phyloP scores from a whole-genome alignment of 2,888 invertebrate genomes.

The Galerucella calmariensis region DNA sequence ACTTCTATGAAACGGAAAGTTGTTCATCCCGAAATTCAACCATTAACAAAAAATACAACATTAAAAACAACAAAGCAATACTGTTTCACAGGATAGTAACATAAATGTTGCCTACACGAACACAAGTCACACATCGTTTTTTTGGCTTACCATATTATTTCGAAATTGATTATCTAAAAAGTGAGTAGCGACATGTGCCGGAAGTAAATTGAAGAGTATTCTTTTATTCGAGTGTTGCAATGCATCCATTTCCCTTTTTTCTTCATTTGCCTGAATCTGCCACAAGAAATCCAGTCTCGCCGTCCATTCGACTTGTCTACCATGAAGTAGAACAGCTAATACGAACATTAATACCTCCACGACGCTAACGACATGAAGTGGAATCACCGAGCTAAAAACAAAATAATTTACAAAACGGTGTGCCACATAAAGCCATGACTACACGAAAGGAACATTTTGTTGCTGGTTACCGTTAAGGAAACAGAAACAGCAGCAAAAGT shows the following conservation, averaged over 20 bases:
- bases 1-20: slow-evolving; percentile 1
- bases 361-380: slow-evolving; percentile 81
- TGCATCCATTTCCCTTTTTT: slow-evolving; percentile 94
- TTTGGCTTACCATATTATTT: slow-evolving; percentile 78
- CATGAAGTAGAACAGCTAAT: slow-evolving; percentile 85
- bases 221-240: slow-evolving; percentile 88
- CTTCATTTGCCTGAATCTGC: slow-evolving; percentile 89
- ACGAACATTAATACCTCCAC: slow-evolving; percentile 86
- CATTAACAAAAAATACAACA: slow-evolving; percentile 19
- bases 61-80: slow-evolving; percentile 19
- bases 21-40: background rate
- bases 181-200: slow-evolving; percentile 91
- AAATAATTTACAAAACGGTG: no score
- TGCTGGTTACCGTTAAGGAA: no score
- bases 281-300: slow-evolving; percentile 84
- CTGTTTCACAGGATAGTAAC: slow-evolving; percentile 31
- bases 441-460: no score
- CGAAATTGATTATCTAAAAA: slow-evolving; percentile 91
- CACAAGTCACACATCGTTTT: slow-evolving; percentile 27
- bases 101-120: slow-evolving; percentile 55
- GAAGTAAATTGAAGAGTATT: slow-evolving; percentile 89
- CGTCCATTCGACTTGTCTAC: slow-evolving; percentile 90
- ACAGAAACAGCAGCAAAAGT: no score
- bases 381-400: slow-evolving; percentile 72
- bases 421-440: no score